phyloP scores from a whole-genome alignment of 2,113 vertebrate species.

The Epinephelus fuscoguttatus region DNA sequence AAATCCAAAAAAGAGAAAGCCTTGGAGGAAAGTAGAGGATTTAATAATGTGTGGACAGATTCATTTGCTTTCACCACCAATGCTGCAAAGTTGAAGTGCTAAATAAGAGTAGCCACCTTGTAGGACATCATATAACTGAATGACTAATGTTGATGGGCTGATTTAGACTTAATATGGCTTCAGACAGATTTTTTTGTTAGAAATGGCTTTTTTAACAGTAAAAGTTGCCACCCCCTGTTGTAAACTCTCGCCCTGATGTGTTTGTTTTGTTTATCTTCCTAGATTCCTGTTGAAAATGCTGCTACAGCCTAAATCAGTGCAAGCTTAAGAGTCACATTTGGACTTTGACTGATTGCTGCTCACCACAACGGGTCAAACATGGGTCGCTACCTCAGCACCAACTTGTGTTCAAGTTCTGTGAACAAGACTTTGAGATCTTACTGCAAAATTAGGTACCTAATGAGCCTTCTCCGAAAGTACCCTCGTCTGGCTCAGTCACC shows the following conservation, averaged over 20 bases:
- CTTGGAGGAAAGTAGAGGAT: no score
- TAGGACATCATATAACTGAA: no score
- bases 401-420: conserved; percentile 49
- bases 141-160: no score
- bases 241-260: not conserved
- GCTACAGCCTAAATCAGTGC: not conserved
- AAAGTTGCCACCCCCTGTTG: no score
- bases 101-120: no score
- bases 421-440: conserved; percentile 55
- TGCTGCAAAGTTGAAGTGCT: no score
- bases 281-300: conserved; percentile 43
- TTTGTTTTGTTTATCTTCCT: conserved; percentile 30
- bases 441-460: conserved; percentile 69
- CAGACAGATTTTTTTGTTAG: no score
- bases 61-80: no score
- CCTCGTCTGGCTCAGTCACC: conserved; percentile 29
- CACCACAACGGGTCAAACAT: conserved; percentile 41
- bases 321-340: conserved; percentile 4
- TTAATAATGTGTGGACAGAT: no score
- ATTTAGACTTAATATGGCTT: no score
- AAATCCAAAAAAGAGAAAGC: no score
- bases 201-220: no score
- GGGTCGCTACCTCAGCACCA: conserved; percentile 59
- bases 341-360: conserved; percentile 2
- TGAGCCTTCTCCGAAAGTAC: conserved; percentile 60